Conservation (phyloP, 2,113 vertebrate species). For the Cynocephalus volans region DNA sequence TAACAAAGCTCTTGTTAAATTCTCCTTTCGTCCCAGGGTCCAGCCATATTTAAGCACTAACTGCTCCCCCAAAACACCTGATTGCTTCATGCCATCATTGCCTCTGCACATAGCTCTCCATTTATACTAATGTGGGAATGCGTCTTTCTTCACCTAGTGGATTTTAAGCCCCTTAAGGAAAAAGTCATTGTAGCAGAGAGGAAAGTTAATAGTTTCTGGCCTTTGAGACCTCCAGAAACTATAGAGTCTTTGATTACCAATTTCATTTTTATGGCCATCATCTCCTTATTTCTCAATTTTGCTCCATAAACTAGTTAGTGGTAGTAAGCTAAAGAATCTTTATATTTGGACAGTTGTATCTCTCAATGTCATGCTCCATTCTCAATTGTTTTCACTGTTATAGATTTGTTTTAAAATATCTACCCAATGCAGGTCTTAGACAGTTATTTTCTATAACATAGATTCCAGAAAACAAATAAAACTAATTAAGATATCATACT, state of each 20-base stretch:
- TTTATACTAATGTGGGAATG: neutral
- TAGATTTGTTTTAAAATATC: slow-evolving; percentile 36
- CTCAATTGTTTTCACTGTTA: neutral
- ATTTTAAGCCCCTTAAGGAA: neutral
- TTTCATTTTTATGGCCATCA: neutral
- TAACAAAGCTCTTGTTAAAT: neutral
- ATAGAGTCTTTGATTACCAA: neutral
- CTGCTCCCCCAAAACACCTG: neutral
- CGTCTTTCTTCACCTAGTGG: neutral
- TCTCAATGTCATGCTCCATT: neutral
- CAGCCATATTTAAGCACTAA: neutral
- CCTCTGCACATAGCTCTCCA: neutral
- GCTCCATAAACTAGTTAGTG: neutral
- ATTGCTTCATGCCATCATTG: neutral
- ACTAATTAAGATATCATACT: neutral
- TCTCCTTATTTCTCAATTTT: neutral
- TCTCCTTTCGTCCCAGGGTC: neutral
- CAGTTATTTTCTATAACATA: neutral
- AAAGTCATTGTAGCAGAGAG: neutral
- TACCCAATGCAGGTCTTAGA: neutral
- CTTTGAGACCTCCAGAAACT: neutral
- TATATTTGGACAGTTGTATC: neutral
- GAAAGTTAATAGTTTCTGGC: neutral
- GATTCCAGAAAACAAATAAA: slow-evolving; percentile 19
- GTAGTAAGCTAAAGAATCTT: neutral